Evolutionary conservation across 2,113 vertebrate genomes (phyloP).

Genomic region (Fukomys damarensis): DNA sequence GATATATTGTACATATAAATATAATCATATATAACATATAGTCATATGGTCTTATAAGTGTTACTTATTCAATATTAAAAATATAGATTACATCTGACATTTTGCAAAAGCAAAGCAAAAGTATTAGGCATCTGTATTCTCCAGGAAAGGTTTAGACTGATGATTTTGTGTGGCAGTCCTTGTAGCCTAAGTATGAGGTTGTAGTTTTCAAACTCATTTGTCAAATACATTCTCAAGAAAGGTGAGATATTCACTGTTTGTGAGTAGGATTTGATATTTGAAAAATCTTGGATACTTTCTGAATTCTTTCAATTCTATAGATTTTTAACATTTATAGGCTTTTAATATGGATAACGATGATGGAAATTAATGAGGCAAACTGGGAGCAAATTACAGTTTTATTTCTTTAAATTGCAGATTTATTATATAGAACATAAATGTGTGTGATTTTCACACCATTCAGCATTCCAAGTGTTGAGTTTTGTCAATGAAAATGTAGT

Average conservation of each 20-base stretch:
- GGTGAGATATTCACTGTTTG: background rate
- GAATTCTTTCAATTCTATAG: background rate
- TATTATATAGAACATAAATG: background rate
- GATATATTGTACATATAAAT: background rate
- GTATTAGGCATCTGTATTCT: background rate
- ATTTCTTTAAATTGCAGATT: slow-evolving; percentile 24
- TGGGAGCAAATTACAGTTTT: background rate
- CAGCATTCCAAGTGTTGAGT: background rate
- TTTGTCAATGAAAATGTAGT: background rate
- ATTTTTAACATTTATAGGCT: background rate
- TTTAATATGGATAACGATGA: slow-evolving; percentile 12
- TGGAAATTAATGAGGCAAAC: background rate
- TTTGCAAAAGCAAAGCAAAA: background rate
- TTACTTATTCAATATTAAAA: background rate
- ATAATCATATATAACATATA: background rate
- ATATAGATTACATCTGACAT: background rate
- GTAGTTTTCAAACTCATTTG: slow-evolving; percentile 7
- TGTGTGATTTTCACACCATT: background rate
- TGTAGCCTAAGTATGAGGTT: background rate
- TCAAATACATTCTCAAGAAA: background rate
- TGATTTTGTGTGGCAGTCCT: background rate
- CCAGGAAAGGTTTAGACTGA: background rate
- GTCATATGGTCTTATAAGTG: background rate
- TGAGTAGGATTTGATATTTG: background rate
- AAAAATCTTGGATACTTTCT: slow-evolving; percentile 23